Base-by-base conservation (phyloP, 30 jellyfish, hydroid and myxozoan genomes). In the Aurelia sp. region DNA sequence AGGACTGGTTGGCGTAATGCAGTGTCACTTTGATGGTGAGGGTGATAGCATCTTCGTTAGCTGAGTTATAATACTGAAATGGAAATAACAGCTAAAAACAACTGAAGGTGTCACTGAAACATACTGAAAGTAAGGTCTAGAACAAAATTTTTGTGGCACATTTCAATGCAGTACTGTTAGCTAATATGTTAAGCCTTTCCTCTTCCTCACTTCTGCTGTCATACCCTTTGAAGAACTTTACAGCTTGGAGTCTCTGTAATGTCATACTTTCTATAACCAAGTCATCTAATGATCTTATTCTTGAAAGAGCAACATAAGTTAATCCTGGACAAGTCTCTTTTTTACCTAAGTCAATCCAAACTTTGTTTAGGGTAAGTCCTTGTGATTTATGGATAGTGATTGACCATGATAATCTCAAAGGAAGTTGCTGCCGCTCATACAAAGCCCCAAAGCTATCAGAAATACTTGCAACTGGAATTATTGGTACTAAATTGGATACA, bases 321-420 rank as follows among this genome's bases (percentile, higher is more conserved):
- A 82, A 33, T 20, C 96, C 97, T 35, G 92, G 80, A 51, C 38
- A 41, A 13, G 20, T 89, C 64, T 89, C 95, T 24, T 33, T 40
- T 67, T 52, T 63, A n/a, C 90, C 97, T 33, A 89, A 64, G 66
- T 89, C 97, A 68, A 89, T 65, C 89, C 85, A 80, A 17, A 63
- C 85, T 67, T 89, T 89, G 19, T 63, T 50, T 60, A 89, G 24
- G 21, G 97, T 89, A 48, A 82, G 94, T 9, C 97, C 98, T 57
- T 91, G 98, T 11, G 90, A 31, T 63, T 91, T 91, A 64, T 91
- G 98, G 57, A 91, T 91, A 8, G 98, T 81, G 8, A 91, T 78
- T 24, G 97, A 86, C 98, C 97, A 87, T 13, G 96, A 89, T 51
- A 91, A 71, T 61, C 59, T 63, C 44, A 91, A 64, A 13, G 95